Evolutionary conservation across 1,140 invertebrate genomes (phyloP).

Genomic region (Mycetomoellerius zeteki): DNA sequence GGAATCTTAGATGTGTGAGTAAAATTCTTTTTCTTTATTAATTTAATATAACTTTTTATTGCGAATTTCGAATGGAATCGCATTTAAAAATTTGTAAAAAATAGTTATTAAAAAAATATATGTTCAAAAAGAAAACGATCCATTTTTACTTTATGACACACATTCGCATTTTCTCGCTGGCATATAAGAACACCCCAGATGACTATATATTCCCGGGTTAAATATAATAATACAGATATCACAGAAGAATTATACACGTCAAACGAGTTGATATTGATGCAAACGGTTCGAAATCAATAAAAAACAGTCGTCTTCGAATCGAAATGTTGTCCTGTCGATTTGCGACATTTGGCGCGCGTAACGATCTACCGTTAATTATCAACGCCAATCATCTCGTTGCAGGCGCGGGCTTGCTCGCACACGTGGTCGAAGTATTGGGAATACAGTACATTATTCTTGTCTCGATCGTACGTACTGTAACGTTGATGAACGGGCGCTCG

Average conservation of each 20-base stretch:
- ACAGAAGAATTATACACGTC: neutral
- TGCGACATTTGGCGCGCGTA: neutral
- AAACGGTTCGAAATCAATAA: neutral
- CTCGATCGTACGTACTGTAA: slow-evolving; percentile 35
- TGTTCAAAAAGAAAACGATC: too few species aligned
- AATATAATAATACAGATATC: neutral
- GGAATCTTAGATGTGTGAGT: too few species aligned
- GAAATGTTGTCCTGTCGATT: neutral
- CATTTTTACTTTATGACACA: too few species aligned
- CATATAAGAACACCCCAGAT: too few species aligned
- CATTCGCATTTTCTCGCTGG: too few species aligned
- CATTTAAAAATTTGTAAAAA: too few species aligned
- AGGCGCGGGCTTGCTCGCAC: neutral
- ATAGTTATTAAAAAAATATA: too few species aligned
- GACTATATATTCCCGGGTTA: neutral
- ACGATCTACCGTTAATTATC: slow-evolving; percentile 30
- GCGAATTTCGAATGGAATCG: too few species aligned
- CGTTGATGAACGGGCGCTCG: slow-evolving; percentile 64
- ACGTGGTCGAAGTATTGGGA: neutral
- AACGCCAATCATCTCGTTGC: slow-evolving; percentile 26
- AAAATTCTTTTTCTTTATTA: too few species aligned
- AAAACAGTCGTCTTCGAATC: neutral
- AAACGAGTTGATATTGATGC: neutral
- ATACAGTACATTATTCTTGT: slow-evolving; percentile 29
- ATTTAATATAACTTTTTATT: too few species aligned